These are phyloP conservation scores for Eospalax fontanierii DNA, from an alignment of 2,797 vertebrate species.

Conservation along the genomic window DNA sequence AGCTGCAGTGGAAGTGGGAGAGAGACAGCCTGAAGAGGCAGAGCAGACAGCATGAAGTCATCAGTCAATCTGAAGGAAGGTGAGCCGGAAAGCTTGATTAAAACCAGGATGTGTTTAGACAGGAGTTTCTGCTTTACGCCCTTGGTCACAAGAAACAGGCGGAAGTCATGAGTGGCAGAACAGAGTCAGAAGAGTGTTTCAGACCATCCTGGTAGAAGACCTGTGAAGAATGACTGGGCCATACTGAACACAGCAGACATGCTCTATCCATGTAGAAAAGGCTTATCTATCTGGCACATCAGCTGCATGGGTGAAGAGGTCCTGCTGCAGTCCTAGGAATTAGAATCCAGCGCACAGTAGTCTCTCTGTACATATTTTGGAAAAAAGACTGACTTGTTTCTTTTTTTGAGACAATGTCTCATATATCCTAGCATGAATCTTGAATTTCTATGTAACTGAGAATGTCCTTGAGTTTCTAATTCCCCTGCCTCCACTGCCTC, in stretches of 20 bases:
- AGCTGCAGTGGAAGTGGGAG: neutral
- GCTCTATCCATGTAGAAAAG: neutral
- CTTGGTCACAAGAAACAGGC: neutral
- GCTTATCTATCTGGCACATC: neutral
- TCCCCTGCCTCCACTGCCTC: neutral
- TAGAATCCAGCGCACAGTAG: neutral
- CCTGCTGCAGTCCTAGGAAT: no score
- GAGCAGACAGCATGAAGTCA: no score
- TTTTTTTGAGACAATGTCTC: neutral
- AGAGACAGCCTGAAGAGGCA: neutral
- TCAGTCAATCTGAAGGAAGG: no score
- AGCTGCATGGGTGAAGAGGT: neutral
- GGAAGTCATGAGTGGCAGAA: accelerated
- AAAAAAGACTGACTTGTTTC: no score
- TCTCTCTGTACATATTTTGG: neutral
- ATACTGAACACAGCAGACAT: no score
- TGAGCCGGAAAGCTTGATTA: neutral
- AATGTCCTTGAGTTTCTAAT: neutral
- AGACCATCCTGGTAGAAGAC: accelerated
- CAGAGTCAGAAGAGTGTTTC: accelerated
- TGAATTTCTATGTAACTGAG: neutral
- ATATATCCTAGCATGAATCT: neutral
- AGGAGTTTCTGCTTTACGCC: neutral
- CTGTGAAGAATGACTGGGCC: no score
- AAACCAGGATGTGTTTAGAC: neutral